Percentiles rank a stretch among this genome's conserved stretches.
These are phyloP conservation scores for Lepidothrix coronata DNA, from an alignment of 2,113 vertebrate species.

Conservation along the genomic window DNA sequence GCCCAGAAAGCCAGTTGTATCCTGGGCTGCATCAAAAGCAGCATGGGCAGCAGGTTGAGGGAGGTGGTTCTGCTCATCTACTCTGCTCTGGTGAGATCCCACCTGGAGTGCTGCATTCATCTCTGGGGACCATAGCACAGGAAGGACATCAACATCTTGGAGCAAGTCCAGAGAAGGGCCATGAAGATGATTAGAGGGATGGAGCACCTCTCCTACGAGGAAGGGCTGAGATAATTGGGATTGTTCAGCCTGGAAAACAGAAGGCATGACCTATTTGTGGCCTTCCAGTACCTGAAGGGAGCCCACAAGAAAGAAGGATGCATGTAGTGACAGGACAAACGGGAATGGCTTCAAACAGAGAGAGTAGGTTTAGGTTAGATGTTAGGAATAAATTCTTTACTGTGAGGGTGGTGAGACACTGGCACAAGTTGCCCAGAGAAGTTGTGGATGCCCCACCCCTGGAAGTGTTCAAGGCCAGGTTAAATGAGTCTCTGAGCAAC, in stretches of 20 bases:
- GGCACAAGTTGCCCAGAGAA: not conserved
- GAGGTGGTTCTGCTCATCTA: not conserved
- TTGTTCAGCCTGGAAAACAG: not conserved
- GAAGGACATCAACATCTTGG: not conserved
- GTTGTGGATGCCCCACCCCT: not conserved
- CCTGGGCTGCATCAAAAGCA: not conserved
- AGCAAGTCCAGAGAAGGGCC: not conserved
- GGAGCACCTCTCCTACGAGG: not conserved
- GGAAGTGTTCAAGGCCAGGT: not conserved
- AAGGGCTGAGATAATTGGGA: not conserved
- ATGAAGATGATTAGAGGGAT: not conserved
- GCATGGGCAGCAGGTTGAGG: fast-evolving
- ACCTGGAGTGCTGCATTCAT: not conserved
- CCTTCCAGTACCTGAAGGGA: not conserved
- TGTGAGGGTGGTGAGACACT: not conserved
- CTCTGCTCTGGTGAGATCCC: not conserved
- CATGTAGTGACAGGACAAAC: not conserved
- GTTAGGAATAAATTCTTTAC: not conserved
- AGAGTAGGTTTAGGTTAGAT: not conserved
- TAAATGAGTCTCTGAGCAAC: not conserved
- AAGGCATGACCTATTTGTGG: not conserved
- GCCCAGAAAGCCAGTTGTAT: fast-evolving
- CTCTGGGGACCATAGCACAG: not conserved
- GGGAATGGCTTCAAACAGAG: not conserved
- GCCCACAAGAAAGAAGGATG: not conserved